phyloP scores from a whole-genome alignment of 2,113 vertebrate species.

The Chinchilla lanigera region DNA sequence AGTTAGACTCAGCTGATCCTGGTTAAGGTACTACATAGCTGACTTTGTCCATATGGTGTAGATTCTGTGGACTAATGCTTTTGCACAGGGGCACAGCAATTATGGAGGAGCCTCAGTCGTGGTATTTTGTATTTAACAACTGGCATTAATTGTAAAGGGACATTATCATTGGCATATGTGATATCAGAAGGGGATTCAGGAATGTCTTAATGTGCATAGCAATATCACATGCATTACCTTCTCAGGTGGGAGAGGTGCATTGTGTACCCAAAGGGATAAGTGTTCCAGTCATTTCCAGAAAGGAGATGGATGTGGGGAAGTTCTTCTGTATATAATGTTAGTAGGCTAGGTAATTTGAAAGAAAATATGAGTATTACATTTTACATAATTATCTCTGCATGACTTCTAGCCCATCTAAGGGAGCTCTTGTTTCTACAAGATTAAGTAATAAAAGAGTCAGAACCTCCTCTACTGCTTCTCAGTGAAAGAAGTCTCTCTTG shows the following conservation, averaged over 20 bases:
- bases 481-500: not conserved
- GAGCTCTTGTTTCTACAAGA: not conserved
- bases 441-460: not conserved
- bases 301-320: not conserved
- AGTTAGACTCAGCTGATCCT: slow-evolving; percentile 28
- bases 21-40: slow-evolving; percentile 34
- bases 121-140: not conserved
- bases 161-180: not conserved
- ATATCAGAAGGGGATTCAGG: not conserved
- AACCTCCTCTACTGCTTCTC: not conserved
- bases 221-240: not conserved
- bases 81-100: not conserved
- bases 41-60: not conserved
- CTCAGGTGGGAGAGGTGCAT: not conserved
- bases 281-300: not conserved
- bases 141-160: not conserved
- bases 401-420: not conserved
- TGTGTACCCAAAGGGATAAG: not conserved
- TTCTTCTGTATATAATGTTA: not conserved
- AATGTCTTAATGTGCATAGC: not conserved
- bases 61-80: not conserved
- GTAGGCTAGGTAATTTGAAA: not conserved
- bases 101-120: not conserved
- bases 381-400: not conserved
- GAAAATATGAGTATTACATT: not conserved